Percentiles rank a stretch among this genome's conserved stretches.
These are phyloP conservation scores for Spodoptera picta DNA, from an alignment of 2,888 invertebrate species.

Conservation along the genomic window DNA sequence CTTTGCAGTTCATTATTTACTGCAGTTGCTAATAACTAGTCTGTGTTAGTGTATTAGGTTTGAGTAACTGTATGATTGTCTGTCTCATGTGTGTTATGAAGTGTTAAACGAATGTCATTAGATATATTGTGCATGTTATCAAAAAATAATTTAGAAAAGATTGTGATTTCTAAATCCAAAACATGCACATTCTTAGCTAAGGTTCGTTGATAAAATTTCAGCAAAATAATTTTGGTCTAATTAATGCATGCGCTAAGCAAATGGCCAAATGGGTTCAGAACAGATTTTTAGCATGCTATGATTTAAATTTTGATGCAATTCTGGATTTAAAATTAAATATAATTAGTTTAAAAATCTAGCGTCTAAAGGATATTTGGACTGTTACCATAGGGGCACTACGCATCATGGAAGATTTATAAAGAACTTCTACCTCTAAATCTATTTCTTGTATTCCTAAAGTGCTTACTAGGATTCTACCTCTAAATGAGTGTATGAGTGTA, in stretches of 20 bases:
- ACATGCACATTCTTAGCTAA: conserved; percentile 49
- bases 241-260: conserved; percentile 66
- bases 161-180: conserved; percentile 44
- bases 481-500: conserved; percentile 84
- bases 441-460: conserved; percentile 60
- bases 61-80: conserved; percentile 50
- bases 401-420: conserved; percentile 5
- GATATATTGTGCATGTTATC: conserved; percentile 46
- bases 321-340: background rate
- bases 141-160: conserved; percentile 39
- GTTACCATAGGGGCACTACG: background rate
- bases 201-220: conserved; percentile 12
- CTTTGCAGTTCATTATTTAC: conserved; percentile 81
- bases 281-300: conserved; percentile 49
- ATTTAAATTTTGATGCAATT: conserved; percentile 14
- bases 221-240: conserved; percentile 39
- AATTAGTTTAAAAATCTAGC: conserved; percentile 8
- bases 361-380: conserved; percentile 1
- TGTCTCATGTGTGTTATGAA: conserved; percentile 50
- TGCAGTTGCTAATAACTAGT: conserved; percentile 72
- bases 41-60: conserved; percentile 68
- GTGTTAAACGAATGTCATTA: conserved; percentile 34
- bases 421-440: conserved; percentile 31
- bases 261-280: conserved; percentile 57
- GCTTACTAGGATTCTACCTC: conserved; percentile 68